A percentile compares a stretch with the other conserved stretches of the same genome.
These are phyloP conservation scores for Epinephelus cyanopodus DNA, from an alignment of 2,113 vertebrate species.

Conservation along the genomic window DNA sequence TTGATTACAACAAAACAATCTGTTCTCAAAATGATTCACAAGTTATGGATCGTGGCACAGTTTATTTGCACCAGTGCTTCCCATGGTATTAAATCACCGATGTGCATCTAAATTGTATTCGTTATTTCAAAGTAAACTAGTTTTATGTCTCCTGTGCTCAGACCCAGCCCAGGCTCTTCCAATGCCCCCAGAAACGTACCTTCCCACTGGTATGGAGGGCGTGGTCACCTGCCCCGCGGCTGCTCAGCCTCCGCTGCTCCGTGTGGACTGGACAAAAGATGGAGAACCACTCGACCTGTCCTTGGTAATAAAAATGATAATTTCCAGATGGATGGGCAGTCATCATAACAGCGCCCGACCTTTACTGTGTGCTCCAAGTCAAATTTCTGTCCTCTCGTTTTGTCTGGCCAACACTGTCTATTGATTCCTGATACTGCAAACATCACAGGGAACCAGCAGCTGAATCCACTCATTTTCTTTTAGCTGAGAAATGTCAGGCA, in stretches of 20 bases:
- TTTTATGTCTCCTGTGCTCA: conserved; percentile 55
- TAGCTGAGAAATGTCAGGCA: conserved; percentile 29
- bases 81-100: neutral
- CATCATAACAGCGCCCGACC: neutral
- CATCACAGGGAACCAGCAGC: neutral
- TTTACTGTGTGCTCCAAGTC: neutral
- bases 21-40: conserved; percentile 9
- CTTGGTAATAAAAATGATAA: conserved; percentile 82
- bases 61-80: neutral
- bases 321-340: neutral
- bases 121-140: neutral
- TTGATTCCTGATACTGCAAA: conserved; percentile 13
- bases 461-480: conserved; percentile 21
- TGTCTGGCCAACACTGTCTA: neutral
- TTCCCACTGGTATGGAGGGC: conserved; percentile 91
- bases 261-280: conserved; percentile 92
- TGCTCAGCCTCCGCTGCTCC: conserved; percentile 90
- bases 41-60: neutral
- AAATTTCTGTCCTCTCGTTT: neutral
- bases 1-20: conserved; percentile 8
- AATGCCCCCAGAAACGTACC: conserved; percentile 89
- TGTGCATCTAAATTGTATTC: neutral
- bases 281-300: conserved; percentile 87
- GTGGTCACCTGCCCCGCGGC: conserved; percentile 86
- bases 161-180: conserved; percentile 89